phyloP scores from a whole-genome alignment of 2,113 vertebrate species.

The Cricetomys ansorgei region DNA sequence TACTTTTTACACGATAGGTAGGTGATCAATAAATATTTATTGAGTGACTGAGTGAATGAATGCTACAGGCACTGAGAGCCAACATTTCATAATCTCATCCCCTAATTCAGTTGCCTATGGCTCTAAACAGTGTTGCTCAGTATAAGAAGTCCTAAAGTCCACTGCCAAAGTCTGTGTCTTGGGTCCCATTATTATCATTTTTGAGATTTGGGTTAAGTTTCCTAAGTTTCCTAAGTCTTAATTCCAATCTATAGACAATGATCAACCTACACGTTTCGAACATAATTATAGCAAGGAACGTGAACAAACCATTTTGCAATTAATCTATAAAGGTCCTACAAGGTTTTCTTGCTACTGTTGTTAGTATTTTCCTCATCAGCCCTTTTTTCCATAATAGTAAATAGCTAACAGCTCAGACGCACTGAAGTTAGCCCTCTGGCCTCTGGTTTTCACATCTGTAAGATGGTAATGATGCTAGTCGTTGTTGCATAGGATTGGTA shows the following conservation, averaged over 20 bases:
- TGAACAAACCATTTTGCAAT: background rate
- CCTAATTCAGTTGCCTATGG: background rate
- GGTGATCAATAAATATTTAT: background rate
- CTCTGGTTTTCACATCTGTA: background rate
- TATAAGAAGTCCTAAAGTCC: background rate
- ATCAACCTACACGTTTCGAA: background rate
- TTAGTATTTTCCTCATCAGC: background rate
- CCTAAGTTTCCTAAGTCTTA: constrained; percentile 4
- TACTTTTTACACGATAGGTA: background rate
- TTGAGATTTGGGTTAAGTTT: background rate
- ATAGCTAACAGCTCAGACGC: background rate
- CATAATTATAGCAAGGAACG: background rate
- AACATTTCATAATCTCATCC: background rate
- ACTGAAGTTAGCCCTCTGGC: background rate
- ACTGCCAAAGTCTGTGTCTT: background rate
- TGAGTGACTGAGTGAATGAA: background rate
- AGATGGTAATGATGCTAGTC: background rate
- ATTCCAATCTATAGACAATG: constrained; percentile 1
- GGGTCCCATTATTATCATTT: background rate
- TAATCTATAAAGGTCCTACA: background rate
- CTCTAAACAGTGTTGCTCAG: background rate
- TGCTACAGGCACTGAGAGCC: background rate
- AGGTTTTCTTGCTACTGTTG: background rate
- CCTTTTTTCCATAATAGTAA: background rate
- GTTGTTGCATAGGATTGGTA: background rate